Conservation (phyloP, 2,888 invertebrate species). For the Eugnorisma glareosa region DNA sequence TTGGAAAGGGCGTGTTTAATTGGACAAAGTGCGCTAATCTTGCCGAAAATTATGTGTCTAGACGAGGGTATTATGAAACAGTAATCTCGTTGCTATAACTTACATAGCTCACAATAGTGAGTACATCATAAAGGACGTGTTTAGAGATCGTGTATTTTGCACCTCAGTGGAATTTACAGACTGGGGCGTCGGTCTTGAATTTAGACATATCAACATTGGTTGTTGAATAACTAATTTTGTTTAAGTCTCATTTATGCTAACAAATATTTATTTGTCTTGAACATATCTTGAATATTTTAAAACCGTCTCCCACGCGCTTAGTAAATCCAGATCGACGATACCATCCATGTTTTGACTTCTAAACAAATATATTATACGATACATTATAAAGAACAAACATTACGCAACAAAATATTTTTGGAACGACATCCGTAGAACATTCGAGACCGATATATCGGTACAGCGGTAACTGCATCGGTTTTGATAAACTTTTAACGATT, state of each 20-base stretch:
- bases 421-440: conserved; percentile 60
- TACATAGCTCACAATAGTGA: neutral
- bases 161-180: conserved; percentile 8
- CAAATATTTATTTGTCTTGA: conserved; percentile 15
- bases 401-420: conserved; percentile 45
- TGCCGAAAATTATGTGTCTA: conserved; percentile 40
- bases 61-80: neutral
- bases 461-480: conserved; percentile 65
- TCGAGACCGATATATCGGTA: conserved; percentile 41
- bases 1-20: conserved; percentile 10
- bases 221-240: neutral
- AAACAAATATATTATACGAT: conserved; percentile 32
- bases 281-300: neutral
- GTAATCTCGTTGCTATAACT: conserved; percentile 7
- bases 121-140: conserved; percentile 12
- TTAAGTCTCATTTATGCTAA: neutral
- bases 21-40: conserved; percentile 8
- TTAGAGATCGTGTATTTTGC: conserved; percentile 20
- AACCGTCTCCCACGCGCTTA: neutral
- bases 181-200: neutral
- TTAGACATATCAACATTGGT: neutral
- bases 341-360: conserved; percentile 1
- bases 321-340: neutral
- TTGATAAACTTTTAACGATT: conserved; percentile 82
- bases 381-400: conserved; percentile 32